Conservation (phyloP, 2,888 invertebrate species). For the Protonemura montana region DNA sequence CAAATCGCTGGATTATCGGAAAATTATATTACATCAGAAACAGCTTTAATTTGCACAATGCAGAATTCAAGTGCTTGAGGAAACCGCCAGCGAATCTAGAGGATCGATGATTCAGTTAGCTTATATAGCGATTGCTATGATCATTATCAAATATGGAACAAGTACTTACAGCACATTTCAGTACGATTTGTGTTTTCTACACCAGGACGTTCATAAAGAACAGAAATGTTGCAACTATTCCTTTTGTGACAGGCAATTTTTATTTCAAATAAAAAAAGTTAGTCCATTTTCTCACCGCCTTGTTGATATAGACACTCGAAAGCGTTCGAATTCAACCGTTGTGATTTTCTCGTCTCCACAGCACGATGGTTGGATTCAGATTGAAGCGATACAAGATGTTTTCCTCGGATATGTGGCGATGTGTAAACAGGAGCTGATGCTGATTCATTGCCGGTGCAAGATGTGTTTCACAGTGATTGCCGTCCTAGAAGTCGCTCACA, state of each 20-base stretch:
- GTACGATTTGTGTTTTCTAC: no score
- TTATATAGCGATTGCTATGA: not conserved
- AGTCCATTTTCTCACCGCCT: no score
- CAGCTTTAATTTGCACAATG: not conserved
- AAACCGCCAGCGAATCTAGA: not conserved
- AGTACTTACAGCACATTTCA: not conserved
- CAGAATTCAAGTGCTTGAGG: not conserved
- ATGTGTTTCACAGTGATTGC: constrained; percentile 5
- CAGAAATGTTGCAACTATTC: no score
- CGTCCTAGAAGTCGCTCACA: constrained; percentile 13
- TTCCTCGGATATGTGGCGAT: not conserved
- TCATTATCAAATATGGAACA: not conserved
- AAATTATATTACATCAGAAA: not conserved
- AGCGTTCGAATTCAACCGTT: no score
- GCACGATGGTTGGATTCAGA: no score
- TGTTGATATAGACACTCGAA: no score
- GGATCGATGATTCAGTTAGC: not conserved
- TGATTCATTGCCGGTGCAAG: not conserved
- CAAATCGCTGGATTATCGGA: not conserved
- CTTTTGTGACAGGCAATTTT: no score
- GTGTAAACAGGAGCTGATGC: not conserved
- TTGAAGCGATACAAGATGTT: no score
- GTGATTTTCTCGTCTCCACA: no score
- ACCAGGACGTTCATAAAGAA: no score
- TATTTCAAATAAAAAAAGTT: no score